phyloP scores from a whole-genome alignment of 2,888 invertebrate genomes.

The Ethmia dodecea region DNA sequence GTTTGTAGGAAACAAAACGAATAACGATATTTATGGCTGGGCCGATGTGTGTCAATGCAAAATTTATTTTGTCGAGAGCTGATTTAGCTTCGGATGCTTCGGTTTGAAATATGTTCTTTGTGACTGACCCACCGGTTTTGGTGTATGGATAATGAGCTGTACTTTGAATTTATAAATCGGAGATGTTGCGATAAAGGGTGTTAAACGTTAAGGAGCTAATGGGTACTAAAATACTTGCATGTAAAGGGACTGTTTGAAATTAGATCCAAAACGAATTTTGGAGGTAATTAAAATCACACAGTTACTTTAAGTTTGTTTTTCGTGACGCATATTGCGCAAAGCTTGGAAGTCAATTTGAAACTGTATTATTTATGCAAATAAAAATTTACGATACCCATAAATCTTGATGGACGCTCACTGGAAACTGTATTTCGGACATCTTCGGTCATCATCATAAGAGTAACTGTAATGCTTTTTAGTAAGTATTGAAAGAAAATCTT shows the following conservation, averaged over 20 bases:
- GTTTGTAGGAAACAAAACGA: slow-evolving; percentile 70
- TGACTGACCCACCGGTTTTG: slow-evolving; percentile 33
- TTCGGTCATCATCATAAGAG: no score
- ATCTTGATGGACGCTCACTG: no score
- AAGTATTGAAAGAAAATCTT: no score
- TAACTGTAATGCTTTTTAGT: no score
- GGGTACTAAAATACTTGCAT: neutral
- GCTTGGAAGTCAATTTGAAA: no score
- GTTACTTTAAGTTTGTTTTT: neutral
- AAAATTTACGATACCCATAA: no score
- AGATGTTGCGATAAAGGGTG: slow-evolving; percentile 29
- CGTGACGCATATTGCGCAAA: no score
- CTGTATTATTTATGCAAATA: no score
- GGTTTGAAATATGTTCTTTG: slow-evolving; percentile 60
- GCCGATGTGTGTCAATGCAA: slow-evolving; percentile 69
- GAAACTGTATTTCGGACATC: no score
- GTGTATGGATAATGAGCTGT: slow-evolving; percentile 1
- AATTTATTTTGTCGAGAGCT: slow-evolving; percentile 65
- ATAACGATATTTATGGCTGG: slow-evolving; percentile 59
- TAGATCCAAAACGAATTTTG: slow-evolving; percentile 7
- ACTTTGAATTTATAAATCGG: slow-evolving; percentile 1
- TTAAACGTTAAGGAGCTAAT: slow-evolving; percentile 19
- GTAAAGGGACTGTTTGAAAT: slow-evolving; percentile 2
- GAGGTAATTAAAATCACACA: slow-evolving; percentile 6
- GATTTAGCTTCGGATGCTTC: slow-evolving; percentile 54